Conservation (phyloP, 2,113 vertebrate species). For the Leucoraja erinaceus region DNA sequence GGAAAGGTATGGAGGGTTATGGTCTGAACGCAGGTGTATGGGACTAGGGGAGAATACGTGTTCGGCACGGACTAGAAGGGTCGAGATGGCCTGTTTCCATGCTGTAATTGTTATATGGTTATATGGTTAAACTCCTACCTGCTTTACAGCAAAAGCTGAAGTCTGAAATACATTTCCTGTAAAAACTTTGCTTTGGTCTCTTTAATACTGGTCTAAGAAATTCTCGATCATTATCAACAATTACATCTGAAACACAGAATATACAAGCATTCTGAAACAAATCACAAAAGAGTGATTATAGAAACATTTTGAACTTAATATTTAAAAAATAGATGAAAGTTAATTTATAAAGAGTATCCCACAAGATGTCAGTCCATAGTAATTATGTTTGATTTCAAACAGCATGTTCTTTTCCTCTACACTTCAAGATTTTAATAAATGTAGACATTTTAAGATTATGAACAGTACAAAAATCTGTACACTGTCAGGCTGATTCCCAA, state of each 20-base stretch:
- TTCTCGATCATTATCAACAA: constrained; percentile 16
- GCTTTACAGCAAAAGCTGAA: neutral
- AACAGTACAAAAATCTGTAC: neutral
- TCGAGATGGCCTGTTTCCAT: no score
- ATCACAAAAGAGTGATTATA: neutral
- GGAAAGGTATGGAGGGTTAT: no score
- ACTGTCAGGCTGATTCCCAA: neutral
- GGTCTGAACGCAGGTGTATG: no score
- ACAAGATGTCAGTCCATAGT: neutral
- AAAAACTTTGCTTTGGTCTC: neutral
- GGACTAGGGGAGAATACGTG: no score
- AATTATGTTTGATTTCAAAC: neutral
- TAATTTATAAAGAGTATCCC: neutral
- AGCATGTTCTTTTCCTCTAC: neutral
- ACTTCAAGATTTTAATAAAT: neutral
- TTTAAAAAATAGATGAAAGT: neutral
- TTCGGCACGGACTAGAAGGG: no score
- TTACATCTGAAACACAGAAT: neutral
- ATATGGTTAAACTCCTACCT: no score
- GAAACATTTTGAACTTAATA: neutral
- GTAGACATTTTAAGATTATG: neutral
- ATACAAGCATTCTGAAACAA: constrained; percentile 13
- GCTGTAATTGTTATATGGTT: no score
- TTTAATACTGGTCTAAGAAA: neutral
- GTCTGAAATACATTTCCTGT: constrained; percentile 14